A percentile compares a stretch with the other conserved stretches of the same genome.
Conservation (phyloP, 1,140 invertebrate species). For the Eriocheir sinensis region DNA sequence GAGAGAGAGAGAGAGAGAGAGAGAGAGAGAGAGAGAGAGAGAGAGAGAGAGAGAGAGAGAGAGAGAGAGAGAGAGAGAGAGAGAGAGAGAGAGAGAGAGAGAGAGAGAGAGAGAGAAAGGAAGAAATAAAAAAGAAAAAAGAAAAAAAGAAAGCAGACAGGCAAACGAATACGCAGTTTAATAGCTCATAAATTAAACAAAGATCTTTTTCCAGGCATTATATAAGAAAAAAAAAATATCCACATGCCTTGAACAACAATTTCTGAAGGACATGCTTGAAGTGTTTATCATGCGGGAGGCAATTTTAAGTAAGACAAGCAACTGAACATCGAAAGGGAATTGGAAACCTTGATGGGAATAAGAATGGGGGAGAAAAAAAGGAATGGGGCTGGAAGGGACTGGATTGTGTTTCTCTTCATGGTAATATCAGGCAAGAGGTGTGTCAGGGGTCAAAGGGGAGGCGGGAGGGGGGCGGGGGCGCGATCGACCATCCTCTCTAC, state of each 20-base stretch:
- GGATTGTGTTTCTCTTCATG: conserved; percentile 14
- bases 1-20: conserved; percentile 22
- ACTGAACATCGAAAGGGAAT: too few species aligned
- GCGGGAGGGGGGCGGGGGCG: conserved; percentile 50
- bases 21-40: background rate
- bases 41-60: background rate
- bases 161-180: too few species aligned
- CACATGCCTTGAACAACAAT: background rate
- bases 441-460: conserved; percentile 39
- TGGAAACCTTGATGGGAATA: too few species aligned
- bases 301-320: too few species aligned
- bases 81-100: too few species aligned
- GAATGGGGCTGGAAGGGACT: too few species aligned
- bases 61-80: too few species aligned
- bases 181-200: too few species aligned
- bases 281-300: background rate
- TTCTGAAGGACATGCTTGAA: background rate
- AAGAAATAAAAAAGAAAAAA: too few species aligned
- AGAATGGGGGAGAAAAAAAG: too few species aligned
- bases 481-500: conserved; percentile 53
- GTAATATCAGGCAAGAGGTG: background rate
- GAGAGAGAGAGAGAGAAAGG: too few species aligned
- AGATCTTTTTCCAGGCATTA: background rate
- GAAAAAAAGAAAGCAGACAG: too few species aligned
- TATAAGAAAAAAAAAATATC: background rate